Percentiles rank a stretch among this genome's conserved stretches.
phyloP scores from a whole-genome alignment of 2,797 vertebrate genomes.

The Cephalopachus bancanus region DNA sequence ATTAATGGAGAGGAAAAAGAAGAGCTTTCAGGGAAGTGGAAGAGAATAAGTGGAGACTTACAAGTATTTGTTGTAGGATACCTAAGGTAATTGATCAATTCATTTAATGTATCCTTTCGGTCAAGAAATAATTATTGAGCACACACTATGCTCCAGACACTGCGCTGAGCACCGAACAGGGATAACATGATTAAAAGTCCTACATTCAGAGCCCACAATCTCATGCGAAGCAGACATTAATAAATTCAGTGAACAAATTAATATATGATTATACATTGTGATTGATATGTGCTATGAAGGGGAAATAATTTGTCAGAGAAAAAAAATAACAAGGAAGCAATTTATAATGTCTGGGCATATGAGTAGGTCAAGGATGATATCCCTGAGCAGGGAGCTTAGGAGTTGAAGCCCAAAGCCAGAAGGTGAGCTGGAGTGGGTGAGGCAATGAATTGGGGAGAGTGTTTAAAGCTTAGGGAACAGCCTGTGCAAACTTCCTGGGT shows the following conservation, averaged over 20 bases:
- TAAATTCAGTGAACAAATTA: neutral
- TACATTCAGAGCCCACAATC: neutral
- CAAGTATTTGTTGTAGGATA: neutral
- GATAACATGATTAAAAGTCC: neutral
- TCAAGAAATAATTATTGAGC: slow-evolving; percentile 31
- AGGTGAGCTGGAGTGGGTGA: neutral
- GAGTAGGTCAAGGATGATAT: neutral
- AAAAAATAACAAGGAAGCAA: neutral
- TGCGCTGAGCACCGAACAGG: neutral
- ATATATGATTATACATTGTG: neutral
- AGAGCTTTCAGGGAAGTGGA: neutral
- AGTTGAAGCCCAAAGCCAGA: neutral
- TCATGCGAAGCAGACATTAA: neutral
- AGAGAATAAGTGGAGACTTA: neutral
- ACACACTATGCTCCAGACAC: neutral
- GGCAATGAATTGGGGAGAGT: neutral
- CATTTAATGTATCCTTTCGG: neutral
- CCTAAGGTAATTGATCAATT: neutral
- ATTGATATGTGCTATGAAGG: neutral
- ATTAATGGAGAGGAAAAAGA: neutral
- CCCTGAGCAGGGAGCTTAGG: neutral
- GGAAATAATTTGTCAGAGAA: slow-evolving; percentile 9
- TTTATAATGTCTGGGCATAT: neutral
- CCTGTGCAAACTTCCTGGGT: neutral
- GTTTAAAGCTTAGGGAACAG: neutral